Evolutionary conservation across 1,140 invertebrate genomes (phyloP), one percentile per base, ranked within the genome.

Genomic region (Drosophila prosaltans): DNA sequence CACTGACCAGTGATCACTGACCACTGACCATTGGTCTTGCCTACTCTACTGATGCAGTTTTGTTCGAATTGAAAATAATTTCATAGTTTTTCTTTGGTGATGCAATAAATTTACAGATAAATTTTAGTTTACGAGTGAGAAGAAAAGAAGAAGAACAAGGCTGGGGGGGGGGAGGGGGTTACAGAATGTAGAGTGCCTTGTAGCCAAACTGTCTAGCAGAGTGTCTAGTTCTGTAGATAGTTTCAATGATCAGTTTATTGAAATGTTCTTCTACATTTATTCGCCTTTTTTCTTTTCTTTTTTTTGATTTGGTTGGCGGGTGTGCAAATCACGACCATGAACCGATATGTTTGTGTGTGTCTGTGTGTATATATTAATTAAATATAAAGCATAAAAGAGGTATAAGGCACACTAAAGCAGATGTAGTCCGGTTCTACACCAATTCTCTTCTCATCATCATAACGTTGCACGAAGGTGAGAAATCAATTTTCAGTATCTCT

Each of bases 401-500:
- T n/a, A 32, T 43, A 51, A 11, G 39, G 30, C 11, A 36, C 32
- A 36, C 41, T 43, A 51, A 21, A 11, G 57, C 73, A 70, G 65
- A 68, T 43, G 65, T 32, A 60, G 59, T 43, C 36, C 43, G 28
- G 71, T 36, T 36, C 43, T 39, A 30, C 32, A 24, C 40, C 59
- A 58, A 51, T 51, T 6, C 45, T 51, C 41, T n/a, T 10, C 45
- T 43, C 26, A n/a, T 51, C 26, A n/a, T 51, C 69, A 80, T 88
- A 90, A 90, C 84, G 84, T 89, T 89, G 84, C 84, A 89, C 84
- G 78, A 89, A 89, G 84, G 84, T 89, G 84, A 89, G 84, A 89
- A 89, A 89, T 89, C 84, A 89, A 89, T 89, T 89, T 89, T 89
- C 84, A 89, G 84, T 89, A 89, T 90, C 84, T 90, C 84, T 89